These are phyloP conservation scores for Thysanoteuthis rhombus DNA, from an alignment of 2,888 invertebrate genomes.

Conservation along the genomic window DNA sequence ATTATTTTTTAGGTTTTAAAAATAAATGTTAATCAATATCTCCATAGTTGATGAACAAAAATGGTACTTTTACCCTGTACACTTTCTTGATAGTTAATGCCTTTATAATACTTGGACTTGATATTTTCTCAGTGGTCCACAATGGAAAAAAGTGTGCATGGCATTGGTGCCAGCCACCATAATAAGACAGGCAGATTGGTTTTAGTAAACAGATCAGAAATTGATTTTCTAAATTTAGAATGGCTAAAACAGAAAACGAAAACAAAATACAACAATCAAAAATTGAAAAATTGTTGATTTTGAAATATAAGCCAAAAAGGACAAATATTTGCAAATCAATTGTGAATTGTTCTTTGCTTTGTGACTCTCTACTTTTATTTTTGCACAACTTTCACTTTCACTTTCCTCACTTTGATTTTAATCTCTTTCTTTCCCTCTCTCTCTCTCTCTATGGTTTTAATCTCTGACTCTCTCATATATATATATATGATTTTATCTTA, in stretches of 20 bases:
- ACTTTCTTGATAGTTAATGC: too few species aligned
- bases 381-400: neutral
- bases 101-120: neutral
- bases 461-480: too few species aligned
- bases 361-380: neutral
- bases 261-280: neutral
- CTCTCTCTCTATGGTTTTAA: neutral
- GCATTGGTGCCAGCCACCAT: neutral
- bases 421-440: neutral
- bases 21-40: too few species aligned
- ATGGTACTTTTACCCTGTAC: too few species aligned
- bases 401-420: neutral
- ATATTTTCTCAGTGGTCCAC: neutral
- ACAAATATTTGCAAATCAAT: neutral
- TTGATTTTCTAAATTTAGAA: constrained; percentile 12
- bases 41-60: too few species aligned
- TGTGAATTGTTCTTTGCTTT: neutral
- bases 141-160: neutral
- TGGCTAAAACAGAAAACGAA: neutral
- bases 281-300: neutral
- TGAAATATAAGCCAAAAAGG: neutral
- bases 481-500: too few species aligned
- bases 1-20: too few species aligned
- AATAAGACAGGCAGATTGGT: neutral
- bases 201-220: neutral